Conservation (phyloP, 2,113 vertebrate species). For the Crotalus tigris region DNA sequence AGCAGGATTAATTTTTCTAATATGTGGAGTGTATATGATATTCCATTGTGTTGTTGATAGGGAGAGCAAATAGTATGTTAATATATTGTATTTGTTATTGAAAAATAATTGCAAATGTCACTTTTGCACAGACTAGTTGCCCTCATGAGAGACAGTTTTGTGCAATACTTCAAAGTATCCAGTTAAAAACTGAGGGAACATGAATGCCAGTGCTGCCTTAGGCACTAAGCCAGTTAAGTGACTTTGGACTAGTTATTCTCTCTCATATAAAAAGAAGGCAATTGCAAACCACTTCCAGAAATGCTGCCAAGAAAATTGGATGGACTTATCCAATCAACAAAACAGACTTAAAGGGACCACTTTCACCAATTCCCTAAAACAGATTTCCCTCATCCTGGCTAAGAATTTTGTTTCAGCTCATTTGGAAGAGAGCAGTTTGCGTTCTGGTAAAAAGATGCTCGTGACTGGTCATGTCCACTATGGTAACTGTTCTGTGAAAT, state of each 20-base stretch:
- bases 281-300: neutral
- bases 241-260: neutral
- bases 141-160: neutral
- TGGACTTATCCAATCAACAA: neutral
- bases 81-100: neutral
- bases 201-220: neutral
- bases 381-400: neutral
- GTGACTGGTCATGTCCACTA: neutral
- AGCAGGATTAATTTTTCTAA: neutral
- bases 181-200: neutral
- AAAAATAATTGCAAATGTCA: neutral
- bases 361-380: neutral
- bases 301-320: neutral
- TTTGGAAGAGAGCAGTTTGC: neutral
- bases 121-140: neutral
- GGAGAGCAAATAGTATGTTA: neutral
- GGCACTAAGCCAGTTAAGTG: neutral
- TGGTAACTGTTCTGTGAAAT: neutral
- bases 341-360: neutral
- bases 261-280: neutral
- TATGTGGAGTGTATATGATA: neutral
- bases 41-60: neutral
- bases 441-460: neutral
- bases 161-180: neutral
- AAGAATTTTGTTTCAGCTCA: neutral